Evolutionary conservation across 2,797 vertebrate genomes (phyloP), one percentile per base, ranked within the genome.

Genomic region (Amphiprion clarkii): DNA sequence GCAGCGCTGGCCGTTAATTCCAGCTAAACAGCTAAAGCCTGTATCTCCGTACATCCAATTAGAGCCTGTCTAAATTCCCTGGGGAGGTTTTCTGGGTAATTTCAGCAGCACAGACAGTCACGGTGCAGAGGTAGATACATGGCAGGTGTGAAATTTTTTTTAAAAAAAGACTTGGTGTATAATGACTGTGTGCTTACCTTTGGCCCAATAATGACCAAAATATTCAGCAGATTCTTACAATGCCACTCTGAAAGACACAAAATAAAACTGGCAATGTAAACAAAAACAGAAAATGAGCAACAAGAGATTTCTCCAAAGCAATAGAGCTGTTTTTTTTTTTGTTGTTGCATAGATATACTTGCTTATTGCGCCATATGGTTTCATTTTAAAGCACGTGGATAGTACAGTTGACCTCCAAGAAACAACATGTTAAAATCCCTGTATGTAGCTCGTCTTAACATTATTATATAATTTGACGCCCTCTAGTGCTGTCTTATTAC

Each of bases 151-250:
- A n/a, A 56, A 46, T n/a, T n/a, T n/a, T n/a, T n/a, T n/a, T n/a
- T n/a, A n/a, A 55, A 71, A 42, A 67, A 51, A 31, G 53, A 40
- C 36, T 39, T 11, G 36, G 12, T 42, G 4, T 16, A 57, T 39
- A 51, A 49, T 56, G 48, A 59, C 17, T 60, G 48, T 68, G 33
- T 51, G 87, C 96, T 95, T 88, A 99, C 98, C 86, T 94, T 95
- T 1, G 97, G 97, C 23, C 98, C 98, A 19, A 98, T 95, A 46
- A 99, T 97, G 69, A 96, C 86, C 87, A 99, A 85, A 44, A 96
- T 88, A 67, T 97, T 95, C 6, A 52, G 85, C 3, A 96, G 94
- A 62, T 98, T 94, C 59, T 95, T 92, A 56, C 78, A 79, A 71
- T 99, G 97, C 98, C 98, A 99, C 4, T 96, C 98, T 99, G 87